Evolutionary conservation across 2,888 invertebrate species (phyloP).

Genomic region (Arctia plantaginis): DNA sequence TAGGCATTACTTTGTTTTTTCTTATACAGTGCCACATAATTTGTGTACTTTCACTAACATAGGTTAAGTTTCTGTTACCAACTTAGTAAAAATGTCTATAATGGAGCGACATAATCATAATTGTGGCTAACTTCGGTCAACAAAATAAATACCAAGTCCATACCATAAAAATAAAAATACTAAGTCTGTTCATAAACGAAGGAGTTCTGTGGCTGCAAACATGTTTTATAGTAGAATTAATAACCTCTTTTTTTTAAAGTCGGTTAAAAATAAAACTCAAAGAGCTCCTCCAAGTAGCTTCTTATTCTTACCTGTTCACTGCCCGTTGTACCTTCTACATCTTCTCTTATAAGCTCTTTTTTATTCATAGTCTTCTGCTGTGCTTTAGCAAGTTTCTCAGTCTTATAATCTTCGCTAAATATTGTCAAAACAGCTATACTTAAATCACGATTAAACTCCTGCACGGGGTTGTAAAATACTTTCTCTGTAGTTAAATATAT

Average conservation of each 20-base stretch:
- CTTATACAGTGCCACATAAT: too few relatives aligned
- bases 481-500: slow-evolving; percentile 90
- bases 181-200: too few relatives aligned
- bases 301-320: slow-evolving; percentile 26
- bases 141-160: too few relatives aligned
- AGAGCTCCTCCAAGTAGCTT: too few relatives aligned
- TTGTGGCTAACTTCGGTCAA: too few relatives aligned
- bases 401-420: slow-evolving; percentile 86
- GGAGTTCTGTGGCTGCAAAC: too few relatives aligned
- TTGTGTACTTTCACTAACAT: too few relatives aligned
- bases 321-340: slow-evolving; percentile 29
- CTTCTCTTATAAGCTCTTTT: slow-evolving; percentile 49
- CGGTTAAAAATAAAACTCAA: neutral
- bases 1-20: too few relatives aligned
- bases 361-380: slow-evolving; percentile 55
- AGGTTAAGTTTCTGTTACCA: too few relatives aligned
- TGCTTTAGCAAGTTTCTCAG: slow-evolving; percentile 59
- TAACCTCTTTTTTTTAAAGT: neutral
- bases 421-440: slow-evolving; percentile 91
- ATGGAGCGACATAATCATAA: too few relatives aligned
- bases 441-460: slow-evolving; percentile 99
- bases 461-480: slow-evolving; percentile 99
- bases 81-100: too few relatives aligned
- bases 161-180: too few relatives aligned
- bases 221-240: neutral